These are phyloP conservation scores for Spodoptera litura DNA, from an alignment of 1,140 invertebrate genomes.

Conservation along the genomic window DNA sequence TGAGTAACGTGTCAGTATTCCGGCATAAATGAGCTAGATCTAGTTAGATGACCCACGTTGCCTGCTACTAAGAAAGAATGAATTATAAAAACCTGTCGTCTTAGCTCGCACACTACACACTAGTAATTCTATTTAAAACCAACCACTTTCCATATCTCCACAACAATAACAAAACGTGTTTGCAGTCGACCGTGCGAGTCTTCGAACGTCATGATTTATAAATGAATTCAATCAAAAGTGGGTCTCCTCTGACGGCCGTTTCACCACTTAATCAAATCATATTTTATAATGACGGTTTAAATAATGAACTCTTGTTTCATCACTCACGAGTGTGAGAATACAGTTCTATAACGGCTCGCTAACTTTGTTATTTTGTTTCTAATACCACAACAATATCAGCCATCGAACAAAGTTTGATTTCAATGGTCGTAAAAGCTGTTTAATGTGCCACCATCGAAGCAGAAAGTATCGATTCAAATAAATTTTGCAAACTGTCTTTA, in stretches of 20 bases:
- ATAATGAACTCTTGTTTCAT: constrained; percentile 32
- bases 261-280: constrained; percentile 42
- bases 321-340: background rate
- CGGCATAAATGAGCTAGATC: too few relatives aligned
- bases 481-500: too few relatives aligned
- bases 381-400: too few relatives aligned
- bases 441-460: too few relatives aligned
- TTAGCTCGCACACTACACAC: background rate
- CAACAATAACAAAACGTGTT: constrained; percentile 18
- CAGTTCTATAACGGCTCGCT: background rate
- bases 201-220: constrained; percentile 51
- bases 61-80: too few relatives aligned
- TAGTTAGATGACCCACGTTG: too few relatives aligned
- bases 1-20: too few relatives aligned
- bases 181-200: background rate
- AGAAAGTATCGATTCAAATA: too few relatives aligned
- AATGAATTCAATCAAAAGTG: constrained; percentile 60
- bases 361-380: too few relatives aligned
- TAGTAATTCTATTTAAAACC: background rate
- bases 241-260: constrained; percentile 44
- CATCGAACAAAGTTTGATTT: too few relatives aligned
- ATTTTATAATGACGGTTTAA: constrained; percentile 35
- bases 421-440: too few relatives aligned
- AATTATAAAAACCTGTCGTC: background rate
- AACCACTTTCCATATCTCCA: background rate